A percentile compares a stretch with the other conserved stretches of the same genome.
These are phyloP conservation scores for Eretmocerus hayati DNA, from an alignment of 2,888 invertebrate species.

Conservation along the genomic window DNA sequence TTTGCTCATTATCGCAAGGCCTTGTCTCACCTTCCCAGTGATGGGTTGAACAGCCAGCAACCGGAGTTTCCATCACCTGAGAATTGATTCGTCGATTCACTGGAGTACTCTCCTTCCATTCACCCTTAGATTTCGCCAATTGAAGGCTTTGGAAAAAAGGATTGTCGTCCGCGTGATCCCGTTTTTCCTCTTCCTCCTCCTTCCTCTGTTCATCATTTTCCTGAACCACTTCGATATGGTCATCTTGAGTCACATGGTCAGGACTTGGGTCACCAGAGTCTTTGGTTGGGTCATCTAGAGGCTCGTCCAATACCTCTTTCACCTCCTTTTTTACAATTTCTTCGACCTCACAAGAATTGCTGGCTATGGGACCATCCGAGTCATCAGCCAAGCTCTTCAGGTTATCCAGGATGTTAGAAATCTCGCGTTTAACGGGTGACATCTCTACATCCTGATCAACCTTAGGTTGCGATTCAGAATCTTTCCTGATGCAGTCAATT, in stretches of 20 bases:
- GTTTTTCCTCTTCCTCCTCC: constrained; percentile 12
- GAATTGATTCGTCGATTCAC: constrained; percentile 2
- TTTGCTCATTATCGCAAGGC: constrained; percentile 16
- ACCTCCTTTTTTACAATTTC: neutral
- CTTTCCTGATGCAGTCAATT: constrained; percentile 4
- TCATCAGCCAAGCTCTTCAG: constrained; percentile 12
- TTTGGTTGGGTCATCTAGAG: constrained; percentile 13
- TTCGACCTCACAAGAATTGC: neutral
- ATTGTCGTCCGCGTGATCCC: constrained; percentile 13
- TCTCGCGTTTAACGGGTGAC: constrained; percentile 16
- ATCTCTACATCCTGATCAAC: neutral
- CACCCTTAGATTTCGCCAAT: constrained; percentile 16
- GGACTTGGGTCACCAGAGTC: constrained; percentile 12
- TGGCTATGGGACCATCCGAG: constrained; percentile 3
- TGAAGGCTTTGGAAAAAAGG: constrained; percentile 9
- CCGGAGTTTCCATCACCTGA: neutral
- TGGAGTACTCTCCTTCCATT: constrained; percentile 18
- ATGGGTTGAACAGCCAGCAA: no score
- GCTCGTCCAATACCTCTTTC: neutral
- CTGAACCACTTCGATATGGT: neutral
- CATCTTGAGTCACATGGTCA: neutral
- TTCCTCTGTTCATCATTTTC: neutral
- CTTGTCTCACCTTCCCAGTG: constrained; percentile 38
- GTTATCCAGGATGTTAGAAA: constrained; percentile 13
- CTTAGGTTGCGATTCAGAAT: neutral